These are phyloP conservation scores for Macaca fascicularis DNA, from an alignment of 2,113 vertebrate genomes.

Conservation along the genomic window DNA sequence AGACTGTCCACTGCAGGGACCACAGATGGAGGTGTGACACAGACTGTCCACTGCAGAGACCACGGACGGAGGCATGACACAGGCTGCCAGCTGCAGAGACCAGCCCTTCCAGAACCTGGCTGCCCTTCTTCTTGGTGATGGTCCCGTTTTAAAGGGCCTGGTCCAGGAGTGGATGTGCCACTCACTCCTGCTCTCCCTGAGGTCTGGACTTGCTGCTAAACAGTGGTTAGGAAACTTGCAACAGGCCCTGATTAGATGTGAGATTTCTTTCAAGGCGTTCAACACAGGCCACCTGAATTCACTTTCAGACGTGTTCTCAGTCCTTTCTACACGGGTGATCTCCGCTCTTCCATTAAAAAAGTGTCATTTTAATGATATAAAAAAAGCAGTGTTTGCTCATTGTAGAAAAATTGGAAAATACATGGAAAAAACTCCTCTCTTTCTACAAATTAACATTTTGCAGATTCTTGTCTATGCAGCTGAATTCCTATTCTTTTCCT, in stretches of 20 bases:
- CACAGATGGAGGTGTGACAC: too few species aligned
- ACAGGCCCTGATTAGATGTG: background rate
- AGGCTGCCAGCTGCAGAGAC: too few species aligned
- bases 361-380: background rate
- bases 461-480: background rate
- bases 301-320: background rate
- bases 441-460: background rate
- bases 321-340: background rate
- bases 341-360: background rate
- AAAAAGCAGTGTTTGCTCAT: background rate
- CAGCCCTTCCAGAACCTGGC: too few species aligned
- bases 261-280: background rate
- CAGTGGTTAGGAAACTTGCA: background rate
- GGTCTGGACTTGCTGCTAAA: background rate
- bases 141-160: too few species aligned
- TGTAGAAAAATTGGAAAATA: background rate
- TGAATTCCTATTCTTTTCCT: too few species aligned
- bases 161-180: too few species aligned
- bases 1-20: too few species aligned
- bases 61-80: too few species aligned
- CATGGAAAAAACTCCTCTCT: background rate
- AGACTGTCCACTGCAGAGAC: too few species aligned
- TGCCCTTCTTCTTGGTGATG: too few species aligned
- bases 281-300: background rate
- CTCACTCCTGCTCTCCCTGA: too few species aligned